phyloP scores from a whole-genome alignment of 2,888 invertebrate genomes.

The Aromia moschata region DNA sequence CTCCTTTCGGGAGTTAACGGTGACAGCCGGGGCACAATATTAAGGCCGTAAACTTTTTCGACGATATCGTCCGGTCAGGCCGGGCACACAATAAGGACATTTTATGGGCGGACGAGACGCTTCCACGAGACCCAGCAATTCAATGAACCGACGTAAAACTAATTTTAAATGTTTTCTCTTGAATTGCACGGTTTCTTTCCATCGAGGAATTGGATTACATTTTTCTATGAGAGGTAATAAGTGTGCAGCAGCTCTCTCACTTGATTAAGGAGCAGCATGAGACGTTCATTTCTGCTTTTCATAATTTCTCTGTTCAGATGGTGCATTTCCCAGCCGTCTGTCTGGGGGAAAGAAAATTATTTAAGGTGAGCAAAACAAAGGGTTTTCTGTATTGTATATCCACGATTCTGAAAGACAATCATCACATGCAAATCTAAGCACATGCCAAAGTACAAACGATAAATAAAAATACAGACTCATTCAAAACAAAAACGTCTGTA shows the following conservation, averaged over 20 bases:
- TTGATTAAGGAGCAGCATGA: background rate
- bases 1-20: background rate
- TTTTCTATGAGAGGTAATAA: background rate
- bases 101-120: background rate
- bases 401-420: too few species aligned
- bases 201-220: background rate
- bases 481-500: too few species aligned
- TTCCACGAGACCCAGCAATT: background rate
- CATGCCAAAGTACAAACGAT: too few species aligned
- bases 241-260: background rate
- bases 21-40: background rate
- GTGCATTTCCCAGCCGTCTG: too few species aligned
- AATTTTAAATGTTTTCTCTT: conserved; percentile 11
- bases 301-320: too few species aligned
- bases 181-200: conserved; percentile 1
- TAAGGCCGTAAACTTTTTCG: background rate
- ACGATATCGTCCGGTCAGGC: background rate
- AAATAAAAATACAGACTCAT: too few species aligned
- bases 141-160: conserved; percentile 7
- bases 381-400: too few species aligned
- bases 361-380: background rate
- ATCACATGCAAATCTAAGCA: too few species aligned
- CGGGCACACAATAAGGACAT: background rate
- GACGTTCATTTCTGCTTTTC: background rate
- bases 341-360: too few species aligned